Percentiles rank a stretch among this genome's conserved stretches.
These are phyloP conservation scores for Phrynocephalus vlangalii DNA, from an alignment of 2,797 vertebrate species.

Conservation along the genomic window DNA sequence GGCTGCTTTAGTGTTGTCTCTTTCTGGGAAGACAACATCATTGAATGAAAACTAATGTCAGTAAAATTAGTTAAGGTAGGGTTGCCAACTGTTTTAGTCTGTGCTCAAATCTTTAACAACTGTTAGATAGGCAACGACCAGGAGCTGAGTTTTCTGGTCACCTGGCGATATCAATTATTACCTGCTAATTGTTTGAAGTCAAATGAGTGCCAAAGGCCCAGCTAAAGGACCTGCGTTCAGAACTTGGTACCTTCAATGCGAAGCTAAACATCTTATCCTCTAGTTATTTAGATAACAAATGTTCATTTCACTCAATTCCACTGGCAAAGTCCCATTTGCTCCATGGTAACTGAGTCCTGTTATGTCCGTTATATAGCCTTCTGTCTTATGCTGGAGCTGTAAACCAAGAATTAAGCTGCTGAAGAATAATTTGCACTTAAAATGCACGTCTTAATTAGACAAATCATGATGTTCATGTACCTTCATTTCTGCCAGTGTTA, in stretches of 20 bases:
- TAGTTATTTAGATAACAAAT: background rate
- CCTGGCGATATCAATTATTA: background rate
- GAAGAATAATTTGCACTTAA: background rate
- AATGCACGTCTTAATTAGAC: background rate
- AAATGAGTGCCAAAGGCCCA: background rate
- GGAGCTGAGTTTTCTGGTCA: background rate
- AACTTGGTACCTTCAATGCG: background rate
- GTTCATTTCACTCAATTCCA: background rate
- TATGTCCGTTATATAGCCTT: background rate
- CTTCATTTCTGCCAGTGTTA: background rate
- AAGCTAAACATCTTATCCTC: constrained; percentile 16
- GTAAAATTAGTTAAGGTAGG: background rate
- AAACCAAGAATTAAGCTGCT: background rate
- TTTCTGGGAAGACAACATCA: background rate
- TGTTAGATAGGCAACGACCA: background rate
- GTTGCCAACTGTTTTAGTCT: background rate
- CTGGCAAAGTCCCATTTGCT: background rate
- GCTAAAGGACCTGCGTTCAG: background rate
- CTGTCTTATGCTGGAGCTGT: background rate
- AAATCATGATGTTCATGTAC: background rate
- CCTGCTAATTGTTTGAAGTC: background rate
- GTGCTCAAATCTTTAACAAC: background rate
- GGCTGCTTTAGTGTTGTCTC: background rate
- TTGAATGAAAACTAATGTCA: background rate
- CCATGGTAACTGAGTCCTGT: constrained; percentile 3